Percentiles rank a stretch among this genome's conserved stretches.
Conservation (phyloP, 2,113 vertebrate genomes). For the Poeciliopsis turrubarensis region DNA sequence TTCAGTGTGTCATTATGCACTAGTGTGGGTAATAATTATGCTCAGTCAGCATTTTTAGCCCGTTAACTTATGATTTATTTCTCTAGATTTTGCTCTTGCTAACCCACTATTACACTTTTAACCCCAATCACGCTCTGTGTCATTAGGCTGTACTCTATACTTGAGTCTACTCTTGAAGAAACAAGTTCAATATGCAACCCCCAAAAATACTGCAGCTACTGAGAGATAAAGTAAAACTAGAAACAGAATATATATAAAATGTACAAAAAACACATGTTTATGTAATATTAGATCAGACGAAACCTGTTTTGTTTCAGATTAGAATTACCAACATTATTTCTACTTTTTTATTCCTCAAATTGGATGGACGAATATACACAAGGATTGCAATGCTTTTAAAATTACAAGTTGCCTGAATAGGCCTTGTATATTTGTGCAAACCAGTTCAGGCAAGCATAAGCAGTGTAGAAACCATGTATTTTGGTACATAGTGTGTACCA, state of each 20-base stretch:
- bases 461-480: no score
- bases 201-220: background rate
- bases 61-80: constrained; percentile 23
- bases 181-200: background rate
- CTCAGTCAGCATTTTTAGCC: constrained; percentile 43
- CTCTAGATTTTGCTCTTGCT: background rate
- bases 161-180: constrained; percentile 3
- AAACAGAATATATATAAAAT: background rate
- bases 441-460: no score
- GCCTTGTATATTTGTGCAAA: no score
- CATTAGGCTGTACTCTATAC: constrained; percentile 11
- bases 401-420: no score
- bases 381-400: no score
- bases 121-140: constrained; percentile 15
- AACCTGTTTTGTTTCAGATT: background rate
- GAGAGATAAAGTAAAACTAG: background rate
- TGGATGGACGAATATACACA: no score
- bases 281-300: background rate
- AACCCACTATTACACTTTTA: constrained; percentile 29
- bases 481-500: no score
- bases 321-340: no score
- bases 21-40: constrained; percentile 31
- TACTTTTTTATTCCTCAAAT: no score
- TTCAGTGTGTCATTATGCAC: constrained; percentile 34
- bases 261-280: background rate